Evolutionary conservation across 2,797 vertebrate species (phyloP).

Genomic region (Okamejei kenojei): DNA sequence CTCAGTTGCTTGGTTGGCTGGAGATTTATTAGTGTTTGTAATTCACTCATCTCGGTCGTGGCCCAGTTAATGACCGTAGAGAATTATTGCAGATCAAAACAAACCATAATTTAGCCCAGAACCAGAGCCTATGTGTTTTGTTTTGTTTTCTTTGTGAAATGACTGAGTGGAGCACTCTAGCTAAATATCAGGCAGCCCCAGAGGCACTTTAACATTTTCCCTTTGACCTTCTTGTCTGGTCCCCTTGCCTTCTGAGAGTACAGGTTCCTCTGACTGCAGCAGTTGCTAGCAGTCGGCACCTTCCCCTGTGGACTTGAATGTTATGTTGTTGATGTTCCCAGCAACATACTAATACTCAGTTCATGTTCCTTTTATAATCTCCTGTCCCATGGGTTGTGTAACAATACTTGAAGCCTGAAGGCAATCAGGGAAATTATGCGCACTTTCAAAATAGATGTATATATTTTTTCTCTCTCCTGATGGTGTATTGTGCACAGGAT

Average conservation of each 20-base stretch:
- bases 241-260: background rate
- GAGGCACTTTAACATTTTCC: constrained; percentile 33
- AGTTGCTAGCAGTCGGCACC: constrained; percentile 19
- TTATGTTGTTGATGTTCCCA: constrained; percentile 33
- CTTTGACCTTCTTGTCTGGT: constrained; percentile 30
- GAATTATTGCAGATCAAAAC: constrained; percentile 27
- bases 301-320: constrained; percentile 15
- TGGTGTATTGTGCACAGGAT: background rate
- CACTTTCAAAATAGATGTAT: constrained; percentile 8
- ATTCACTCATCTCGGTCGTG: background rate
- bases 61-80: background rate
- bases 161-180: background rate
- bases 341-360: constrained; percentile 26
- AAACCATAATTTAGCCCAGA: constrained; percentile 11
- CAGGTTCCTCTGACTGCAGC: constrained; percentile 13
- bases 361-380: constrained; percentile 29
- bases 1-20: background rate
- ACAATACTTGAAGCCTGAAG: constrained; percentile 18
- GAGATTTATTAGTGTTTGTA: background rate
- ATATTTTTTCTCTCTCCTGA: constrained; percentile 2
- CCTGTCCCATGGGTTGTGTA: constrained; percentile 18
- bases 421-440: constrained; percentile 11
- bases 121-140: constrained; percentile 18
- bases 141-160: background rate
- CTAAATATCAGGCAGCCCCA: constrained; percentile 27